A percentile compares a stretch with the other conserved stretches of the same genome.
phyloP scores from a whole-genome alignment of 2,888 invertebrate genomes.

The Scaptomyza flava region DNA sequence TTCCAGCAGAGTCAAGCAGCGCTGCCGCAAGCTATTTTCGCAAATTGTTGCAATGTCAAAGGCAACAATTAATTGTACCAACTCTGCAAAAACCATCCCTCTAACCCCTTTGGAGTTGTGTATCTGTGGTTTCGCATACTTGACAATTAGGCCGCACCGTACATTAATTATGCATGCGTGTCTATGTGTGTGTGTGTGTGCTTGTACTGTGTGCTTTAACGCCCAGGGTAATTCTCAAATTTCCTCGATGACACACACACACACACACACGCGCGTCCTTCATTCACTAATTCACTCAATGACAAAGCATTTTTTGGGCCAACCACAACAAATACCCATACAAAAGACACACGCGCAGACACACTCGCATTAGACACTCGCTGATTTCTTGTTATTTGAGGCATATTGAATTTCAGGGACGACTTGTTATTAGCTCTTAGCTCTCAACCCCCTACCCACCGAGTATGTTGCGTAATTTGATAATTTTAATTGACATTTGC shows the following conservation, averaged over 20 bases:
- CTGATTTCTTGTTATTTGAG: constrained; percentile 45
- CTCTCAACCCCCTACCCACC: not conserved
- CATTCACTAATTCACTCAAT: constrained; percentile 27
- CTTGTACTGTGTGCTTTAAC: constrained; percentile 41
- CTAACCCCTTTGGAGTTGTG: constrained; percentile 6
- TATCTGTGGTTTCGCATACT: constrained; percentile 59
- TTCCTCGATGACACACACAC: constrained; percentile 13
- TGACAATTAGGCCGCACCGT: constrained; percentile 69
- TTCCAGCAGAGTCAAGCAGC: not conserved
- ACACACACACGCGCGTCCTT: constrained; percentile 4
- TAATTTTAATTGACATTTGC: constrained; percentile 74
- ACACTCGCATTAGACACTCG: not conserved
- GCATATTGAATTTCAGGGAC: constrained; percentile 36
- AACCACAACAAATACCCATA: constrained; percentile 62
- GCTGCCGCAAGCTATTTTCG: constrained; percentile 23
- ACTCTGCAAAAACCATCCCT: not conserved
- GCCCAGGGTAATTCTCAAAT: constrained; percentile 56
- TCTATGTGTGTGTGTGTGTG: constrained; percentile 10
- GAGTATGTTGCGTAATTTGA: constrained; percentile 61
- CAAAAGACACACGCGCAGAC: constrained; percentile 11
- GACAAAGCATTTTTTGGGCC: constrained; percentile 61
- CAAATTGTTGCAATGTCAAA: constrained; percentile 70
- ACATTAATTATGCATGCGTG: constrained; percentile 69
- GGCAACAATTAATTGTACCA: constrained; percentile 63
- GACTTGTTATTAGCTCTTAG: constrained; percentile 59